These are phyloP conservation scores for Dendroctonus valens DNA, from an alignment of 1,140 invertebrate species.

Conservation along the genomic window DNA sequence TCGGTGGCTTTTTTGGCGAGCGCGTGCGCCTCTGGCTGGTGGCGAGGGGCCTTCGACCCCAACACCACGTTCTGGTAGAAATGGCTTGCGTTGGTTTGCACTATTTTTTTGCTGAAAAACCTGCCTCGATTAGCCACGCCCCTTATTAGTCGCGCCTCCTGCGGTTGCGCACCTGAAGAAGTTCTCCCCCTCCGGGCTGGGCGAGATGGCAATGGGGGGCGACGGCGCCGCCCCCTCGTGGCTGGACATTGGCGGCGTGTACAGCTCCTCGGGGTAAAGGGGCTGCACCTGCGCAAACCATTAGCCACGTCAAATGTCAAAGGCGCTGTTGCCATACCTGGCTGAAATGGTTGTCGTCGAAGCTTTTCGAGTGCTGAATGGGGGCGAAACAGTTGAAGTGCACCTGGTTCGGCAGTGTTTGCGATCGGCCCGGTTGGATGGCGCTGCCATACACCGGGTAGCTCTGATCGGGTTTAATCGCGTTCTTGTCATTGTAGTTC, in stretches of 20 bases:
- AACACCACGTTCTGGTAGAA: constrained; percentile 44
- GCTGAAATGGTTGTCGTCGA: constrained; percentile 37
- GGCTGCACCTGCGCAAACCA: constrained; percentile 6
- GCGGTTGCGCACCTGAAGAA: constrained; percentile 28
- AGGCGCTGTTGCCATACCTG: constrained; percentile 10
- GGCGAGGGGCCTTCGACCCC: constrained; percentile 30
- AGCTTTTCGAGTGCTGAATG: constrained; percentile 42
- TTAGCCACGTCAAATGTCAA: too few relatives aligned
- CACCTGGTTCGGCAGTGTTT: constrained; percentile 36
- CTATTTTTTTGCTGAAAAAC: constrained; percentile 36
- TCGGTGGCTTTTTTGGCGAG: constrained; percentile 43
- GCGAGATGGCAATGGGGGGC: constrained; percentile 24
- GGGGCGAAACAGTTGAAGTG: constrained; percentile 54
- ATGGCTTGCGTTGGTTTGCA: constrained; percentile 36
- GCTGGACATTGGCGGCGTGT: constrained; percentile 15
- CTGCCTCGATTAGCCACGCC: too few relatives aligned
- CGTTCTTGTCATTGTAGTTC: constrained; percentile 43
- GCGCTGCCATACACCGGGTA: constrained; percentile 38
- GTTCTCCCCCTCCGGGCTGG: constrained; percentile 15
- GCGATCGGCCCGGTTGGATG: constrained; percentile 20
- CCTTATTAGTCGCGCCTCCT: too few relatives aligned
- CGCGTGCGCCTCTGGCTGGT: constrained; percentile 13
- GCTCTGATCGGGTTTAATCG: constrained; percentile 48
- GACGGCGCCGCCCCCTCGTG: constrained; percentile 15
- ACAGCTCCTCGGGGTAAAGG: constrained; percentile 26